Conservation (phyloP, 1,140 invertebrate genomes). For the Drosophila novamexicana region DNA sequence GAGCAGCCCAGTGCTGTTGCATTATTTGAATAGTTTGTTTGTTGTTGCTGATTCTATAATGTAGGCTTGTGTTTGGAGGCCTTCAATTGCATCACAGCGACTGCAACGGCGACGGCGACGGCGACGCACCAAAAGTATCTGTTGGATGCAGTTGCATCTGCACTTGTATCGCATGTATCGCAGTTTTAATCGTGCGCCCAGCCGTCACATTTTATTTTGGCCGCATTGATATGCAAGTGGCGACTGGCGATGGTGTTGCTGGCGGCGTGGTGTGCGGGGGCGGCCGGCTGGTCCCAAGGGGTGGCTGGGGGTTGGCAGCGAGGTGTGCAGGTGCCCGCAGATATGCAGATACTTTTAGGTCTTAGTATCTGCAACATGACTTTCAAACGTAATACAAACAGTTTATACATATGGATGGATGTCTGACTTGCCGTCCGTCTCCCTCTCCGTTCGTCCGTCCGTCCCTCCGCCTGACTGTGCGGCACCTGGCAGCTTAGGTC, state of each 20-base stretch:
- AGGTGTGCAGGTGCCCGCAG: conserved; percentile 51
- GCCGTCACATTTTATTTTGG: conserved; percentile 73
- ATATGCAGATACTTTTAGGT: conserved; percentile 58
- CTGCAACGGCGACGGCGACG: conserved; percentile 13
- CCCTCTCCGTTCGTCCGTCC: conserved; percentile 15
- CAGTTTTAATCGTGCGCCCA: conserved; percentile 72
- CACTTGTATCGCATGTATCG: conserved; percentile 64
- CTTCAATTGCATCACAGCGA: conserved; percentile 64
- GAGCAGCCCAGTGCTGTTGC: not conserved
- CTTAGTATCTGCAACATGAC: conserved; percentile 73
- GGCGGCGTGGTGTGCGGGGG: not conserved
- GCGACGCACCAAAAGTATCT: conserved; percentile 59
- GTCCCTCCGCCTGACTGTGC: conserved; percentile 24
- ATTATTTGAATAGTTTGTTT: conserved; percentile 31
- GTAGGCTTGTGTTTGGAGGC: conserved; percentile 45
- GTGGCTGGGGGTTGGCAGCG: conserved; percentile 12
- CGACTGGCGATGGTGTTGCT: conserved; percentile 52
- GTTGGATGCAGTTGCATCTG: conserved; percentile 60
- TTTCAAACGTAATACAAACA: conserved; percentile 83
- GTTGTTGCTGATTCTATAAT: conserved; percentile 63
- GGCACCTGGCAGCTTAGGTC: conserved; percentile 38
- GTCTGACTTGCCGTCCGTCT: conserved; percentile 12
- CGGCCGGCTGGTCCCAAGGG: not conserved
- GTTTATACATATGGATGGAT: conserved; percentile 65
- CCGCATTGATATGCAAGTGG: conserved; percentile 78